Conservation (phyloP, 2,888 invertebrate genomes). For the Clusia tigrina region DNA sequence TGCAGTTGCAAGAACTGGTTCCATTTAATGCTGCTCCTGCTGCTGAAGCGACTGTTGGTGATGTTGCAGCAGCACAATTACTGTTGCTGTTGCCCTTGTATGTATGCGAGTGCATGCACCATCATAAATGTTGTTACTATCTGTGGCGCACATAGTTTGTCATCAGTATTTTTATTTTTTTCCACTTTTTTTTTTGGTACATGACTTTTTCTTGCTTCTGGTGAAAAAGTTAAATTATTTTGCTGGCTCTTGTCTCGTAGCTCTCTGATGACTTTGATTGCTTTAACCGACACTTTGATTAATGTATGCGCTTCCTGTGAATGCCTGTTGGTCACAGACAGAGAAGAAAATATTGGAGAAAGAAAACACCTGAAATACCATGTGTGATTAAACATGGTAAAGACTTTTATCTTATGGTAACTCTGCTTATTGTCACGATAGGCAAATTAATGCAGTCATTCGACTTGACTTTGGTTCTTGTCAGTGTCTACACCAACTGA, state of each 20-base stretch:
- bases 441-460: constrained; percentile 3
- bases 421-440: neutral
- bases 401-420: neutral
- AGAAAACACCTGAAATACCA: neutral
- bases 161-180: neutral
- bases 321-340: too few relatives aligned
- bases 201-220: neutral
- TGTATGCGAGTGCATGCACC: neutral
- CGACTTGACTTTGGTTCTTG: constrained; percentile 5
- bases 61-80: neutral
- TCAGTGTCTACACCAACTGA: neutral
- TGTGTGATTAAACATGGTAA: constrained; percentile 4
- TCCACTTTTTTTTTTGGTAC: neutral
- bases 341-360: neutral
- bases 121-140: constrained; percentile 4
- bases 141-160: constrained; percentile 4
- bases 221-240: neutral
- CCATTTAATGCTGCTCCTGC: neutral
- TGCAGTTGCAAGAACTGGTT: neutral
- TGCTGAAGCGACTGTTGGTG: neutral
- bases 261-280: neutral
- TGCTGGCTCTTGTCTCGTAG: neutral
- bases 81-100: neutral
- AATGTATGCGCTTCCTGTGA: constrained; percentile 6
- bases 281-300: constrained; percentile 1